A percentile compares a stretch with the other conserved stretches of the same genome.
These are phyloP conservation scores for Digitonthophagus gazella DNA, from an alignment of 2,888 invertebrate genomes.

Conservation along the genomic window DNA sequence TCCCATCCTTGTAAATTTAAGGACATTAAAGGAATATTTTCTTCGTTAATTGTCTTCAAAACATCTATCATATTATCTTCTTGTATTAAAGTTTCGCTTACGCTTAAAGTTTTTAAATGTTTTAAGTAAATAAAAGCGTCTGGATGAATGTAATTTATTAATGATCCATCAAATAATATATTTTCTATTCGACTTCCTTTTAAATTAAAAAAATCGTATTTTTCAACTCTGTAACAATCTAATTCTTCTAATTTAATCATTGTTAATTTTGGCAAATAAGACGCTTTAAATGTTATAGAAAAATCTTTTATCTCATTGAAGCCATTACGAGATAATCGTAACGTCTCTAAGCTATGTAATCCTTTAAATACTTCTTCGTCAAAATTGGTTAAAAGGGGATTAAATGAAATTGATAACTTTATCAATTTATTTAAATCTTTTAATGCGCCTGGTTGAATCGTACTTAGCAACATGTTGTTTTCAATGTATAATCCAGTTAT, in stretches of 20 bases:
- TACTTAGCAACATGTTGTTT: conserved; percentile 55
- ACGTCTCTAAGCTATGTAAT: conserved; percentile 52
- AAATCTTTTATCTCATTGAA: conserved; percentile 53
- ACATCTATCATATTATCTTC: conserved; percentile 51
- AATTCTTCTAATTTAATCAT: too few relatives aligned
- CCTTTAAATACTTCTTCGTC: conserved; percentile 55
- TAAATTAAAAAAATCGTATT: conserved; percentile 54
- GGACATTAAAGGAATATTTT: conserved; percentile 50
- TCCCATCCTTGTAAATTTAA: conserved; percentile 57
- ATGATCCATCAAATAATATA: conserved; percentile 56
- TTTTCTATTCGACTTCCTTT: conserved; percentile 50
- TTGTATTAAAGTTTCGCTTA: conserved; percentile 58
- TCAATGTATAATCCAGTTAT: conserved; percentile 55
- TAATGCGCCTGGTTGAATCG: conserved; percentile 55
- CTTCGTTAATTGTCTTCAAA: conserved; percentile 46
- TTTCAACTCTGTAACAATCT: conserved; percentile 51
- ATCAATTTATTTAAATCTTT: conserved; percentile 52
- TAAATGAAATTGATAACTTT: conserved; percentile 59
- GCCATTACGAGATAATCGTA: conserved; percentile 58
- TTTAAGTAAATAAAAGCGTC: conserved; percentile 53
- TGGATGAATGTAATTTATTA: conserved; percentile 56
- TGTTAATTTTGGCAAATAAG: conserved; percentile 60
- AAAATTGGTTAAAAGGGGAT: conserved; percentile 52
- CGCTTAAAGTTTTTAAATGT: conserved; percentile 51
- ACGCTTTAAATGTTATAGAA: conserved; percentile 50